Evolutionary conservation across 2,888 invertebrate species (phyloP).

Genomic region (Drosophila recens): DNA sequence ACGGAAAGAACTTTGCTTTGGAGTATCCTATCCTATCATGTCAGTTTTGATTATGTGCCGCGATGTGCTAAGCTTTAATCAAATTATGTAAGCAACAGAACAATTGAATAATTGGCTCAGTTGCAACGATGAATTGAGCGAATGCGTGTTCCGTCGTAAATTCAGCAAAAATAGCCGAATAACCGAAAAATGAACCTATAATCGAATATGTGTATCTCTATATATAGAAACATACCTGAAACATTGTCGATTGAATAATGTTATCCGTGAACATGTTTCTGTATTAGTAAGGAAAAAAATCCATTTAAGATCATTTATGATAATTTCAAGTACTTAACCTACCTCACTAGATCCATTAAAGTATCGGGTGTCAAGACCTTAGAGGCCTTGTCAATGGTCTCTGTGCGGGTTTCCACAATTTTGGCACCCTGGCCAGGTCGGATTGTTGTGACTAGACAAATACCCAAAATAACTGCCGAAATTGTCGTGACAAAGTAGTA

Average conservation of each 20-base stretch:
- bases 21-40: constrained; percentile 80
- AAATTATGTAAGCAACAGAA: constrained; percentile 65
- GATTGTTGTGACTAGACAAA: constrained; percentile 95
- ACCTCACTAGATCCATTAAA: constrained; percentile 96
- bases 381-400: constrained; percentile 85
- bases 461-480: constrained; percentile 95
- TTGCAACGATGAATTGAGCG: constrained; percentile 42
- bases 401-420: constrained; percentile 85
- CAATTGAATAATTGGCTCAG: constrained; percentile 77
- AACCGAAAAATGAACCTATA: constrained; percentile 2
- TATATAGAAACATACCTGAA: constrained; percentile 87
- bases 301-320: background rate
- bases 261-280: constrained; percentile 98
- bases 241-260: constrained; percentile 93
- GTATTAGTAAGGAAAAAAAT: constrained; percentile 60
- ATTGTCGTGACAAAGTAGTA: constrained; percentile 97
- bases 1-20: constrained; percentile 74
- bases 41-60: constrained; percentile 73
- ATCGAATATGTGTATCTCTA: background rate
- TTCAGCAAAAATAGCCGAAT: constrained; percentile 12
- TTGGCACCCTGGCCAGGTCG: constrained; percentile 90
- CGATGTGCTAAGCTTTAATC: constrained; percentile 68
- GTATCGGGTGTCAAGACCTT: constrained; percentile 95
- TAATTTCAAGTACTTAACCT: constrained; percentile 54
- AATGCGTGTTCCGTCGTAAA: constrained; percentile 31